Conservation (phyloP, 1,140 invertebrate species). For the Drosophila mauritiana region DNA sequence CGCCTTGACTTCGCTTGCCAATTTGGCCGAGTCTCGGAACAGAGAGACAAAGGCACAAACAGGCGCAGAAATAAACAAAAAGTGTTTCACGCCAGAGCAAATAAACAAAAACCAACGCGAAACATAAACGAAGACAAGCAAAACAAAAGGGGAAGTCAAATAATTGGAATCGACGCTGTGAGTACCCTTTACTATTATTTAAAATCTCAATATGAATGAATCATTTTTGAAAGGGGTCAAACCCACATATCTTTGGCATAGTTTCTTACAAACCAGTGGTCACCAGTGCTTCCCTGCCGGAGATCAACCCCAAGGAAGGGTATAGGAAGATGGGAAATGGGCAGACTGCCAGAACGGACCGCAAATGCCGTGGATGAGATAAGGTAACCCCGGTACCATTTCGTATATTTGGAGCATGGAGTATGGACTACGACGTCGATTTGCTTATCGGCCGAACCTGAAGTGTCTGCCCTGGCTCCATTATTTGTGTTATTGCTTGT, state of each 20-base stretch:
- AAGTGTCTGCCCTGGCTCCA: constrained; percentile 32
- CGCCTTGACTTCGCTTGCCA: constrained; percentile 42
- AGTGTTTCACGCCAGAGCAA: constrained; percentile 71
- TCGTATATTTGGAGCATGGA: constrained; percentile 17
- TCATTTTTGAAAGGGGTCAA: not conserved
- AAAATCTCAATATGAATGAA: too few species aligned
- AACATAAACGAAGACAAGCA: constrained; percentile 30
- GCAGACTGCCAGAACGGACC: constrained; percentile 15
- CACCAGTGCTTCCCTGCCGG: too few species aligned
- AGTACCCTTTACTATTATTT: constrained; percentile 7
- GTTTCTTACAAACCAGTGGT: not conserved
- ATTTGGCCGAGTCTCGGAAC: constrained; percentile 37
- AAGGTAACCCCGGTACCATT: constrained; percentile 23
- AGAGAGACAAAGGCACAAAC: constrained; percentile 34
- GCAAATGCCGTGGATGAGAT: constrained; percentile 36
- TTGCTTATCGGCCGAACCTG: constrained; percentile 50
- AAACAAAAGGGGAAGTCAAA: constrained; percentile 33
- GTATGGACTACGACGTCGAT: constrained; percentile 21
- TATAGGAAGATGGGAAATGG: not conserved
- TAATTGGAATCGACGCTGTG: not conserved
- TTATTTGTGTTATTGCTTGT: not conserved
- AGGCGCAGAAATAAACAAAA: constrained; percentile 63
- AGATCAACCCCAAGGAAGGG: not conserved
- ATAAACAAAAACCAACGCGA: constrained; percentile 59
- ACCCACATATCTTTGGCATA: not conserved